These are phyloP conservation scores for Spinibarbus caldwelli DNA, from an alignment of 2,797 vertebrate genomes.

Conservation along the genomic window DNA sequence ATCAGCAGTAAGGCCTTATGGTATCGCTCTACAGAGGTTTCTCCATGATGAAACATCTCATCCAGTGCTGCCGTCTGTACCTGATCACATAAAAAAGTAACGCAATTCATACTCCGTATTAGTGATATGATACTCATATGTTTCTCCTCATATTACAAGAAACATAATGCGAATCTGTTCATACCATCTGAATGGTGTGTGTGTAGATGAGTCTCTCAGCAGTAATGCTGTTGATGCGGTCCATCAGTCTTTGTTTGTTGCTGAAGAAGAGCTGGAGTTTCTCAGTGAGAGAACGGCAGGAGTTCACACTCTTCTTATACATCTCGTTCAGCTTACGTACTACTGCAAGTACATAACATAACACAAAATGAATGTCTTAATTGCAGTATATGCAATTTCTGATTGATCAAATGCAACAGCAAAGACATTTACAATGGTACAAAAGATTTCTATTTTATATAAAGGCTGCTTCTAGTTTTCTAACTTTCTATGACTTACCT, in stretches of 20 bases:
- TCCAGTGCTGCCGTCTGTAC: constrained; percentile 94
- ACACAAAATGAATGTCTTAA: not conserved
- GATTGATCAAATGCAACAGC: not conserved
- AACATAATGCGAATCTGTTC: not conserved
- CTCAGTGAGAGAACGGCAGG: constrained; percentile 88
- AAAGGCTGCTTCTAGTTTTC: not conserved
- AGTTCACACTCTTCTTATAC: constrained; percentile 91
- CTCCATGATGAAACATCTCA: constrained; percentile 94
- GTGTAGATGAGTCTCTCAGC: constrained; percentile 95
- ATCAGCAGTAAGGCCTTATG: constrained; percentile 93
- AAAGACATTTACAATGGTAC: not conserved
- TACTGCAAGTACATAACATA: constrained; percentile 73
- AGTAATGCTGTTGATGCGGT: constrained; percentile 89
- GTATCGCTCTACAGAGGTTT: constrained; percentile 88
- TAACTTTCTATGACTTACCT: constrained; percentile 74
- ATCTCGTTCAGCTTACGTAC: constrained; percentile 90
- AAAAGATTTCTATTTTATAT: not conserved
- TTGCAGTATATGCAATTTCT: not conserved
- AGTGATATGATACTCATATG: not conserved
- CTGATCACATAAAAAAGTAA: constrained; percentile 68
- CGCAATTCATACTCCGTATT: not conserved
- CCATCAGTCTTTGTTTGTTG: constrained; percentile 96
- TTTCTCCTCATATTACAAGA: not conserved
- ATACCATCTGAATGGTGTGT: constrained; percentile 91
- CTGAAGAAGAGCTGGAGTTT: constrained; percentile 90